phyloP scores from a whole-genome alignment of 2,797 vertebrate species.

The Acomys russatus region DNA sequence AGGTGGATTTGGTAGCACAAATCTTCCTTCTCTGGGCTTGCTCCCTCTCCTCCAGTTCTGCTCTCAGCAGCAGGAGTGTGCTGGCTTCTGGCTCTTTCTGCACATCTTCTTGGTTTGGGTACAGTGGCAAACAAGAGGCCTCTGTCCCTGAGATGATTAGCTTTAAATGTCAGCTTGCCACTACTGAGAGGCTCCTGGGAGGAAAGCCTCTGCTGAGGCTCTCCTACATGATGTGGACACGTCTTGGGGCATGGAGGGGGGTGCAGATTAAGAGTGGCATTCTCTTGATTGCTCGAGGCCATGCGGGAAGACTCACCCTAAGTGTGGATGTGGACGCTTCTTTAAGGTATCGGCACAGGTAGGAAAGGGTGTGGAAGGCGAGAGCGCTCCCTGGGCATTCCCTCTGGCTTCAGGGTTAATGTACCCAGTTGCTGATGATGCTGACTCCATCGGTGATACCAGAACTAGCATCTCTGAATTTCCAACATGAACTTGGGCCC shows the following conservation, averaged over 20 bases:
- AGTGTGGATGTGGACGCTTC: neutral
- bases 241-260: neutral
- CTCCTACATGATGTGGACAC: neutral
- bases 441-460: neutral
- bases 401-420: neutral
- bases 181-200: too few species aligned
- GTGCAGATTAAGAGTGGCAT: neutral
- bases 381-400: neutral
- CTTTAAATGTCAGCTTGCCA: too few species aligned
- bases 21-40: too few species aligned
- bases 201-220: neutral
- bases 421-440: too few species aligned
- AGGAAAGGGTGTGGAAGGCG: neutral
- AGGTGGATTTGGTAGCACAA: neutral
- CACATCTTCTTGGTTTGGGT: neutral
- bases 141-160: neutral
- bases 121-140: neutral
- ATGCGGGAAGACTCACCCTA: neutral
- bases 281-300: neutral
- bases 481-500: too few species aligned
- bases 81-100: neutral
- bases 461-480: neutral
- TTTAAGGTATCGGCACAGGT: neutral
- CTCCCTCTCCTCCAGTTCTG: neutral
- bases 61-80: neutral